phyloP scores from a whole-genome alignment of 2,797 vertebrate species.

The Neosilurus hyrtlii region DNA sequence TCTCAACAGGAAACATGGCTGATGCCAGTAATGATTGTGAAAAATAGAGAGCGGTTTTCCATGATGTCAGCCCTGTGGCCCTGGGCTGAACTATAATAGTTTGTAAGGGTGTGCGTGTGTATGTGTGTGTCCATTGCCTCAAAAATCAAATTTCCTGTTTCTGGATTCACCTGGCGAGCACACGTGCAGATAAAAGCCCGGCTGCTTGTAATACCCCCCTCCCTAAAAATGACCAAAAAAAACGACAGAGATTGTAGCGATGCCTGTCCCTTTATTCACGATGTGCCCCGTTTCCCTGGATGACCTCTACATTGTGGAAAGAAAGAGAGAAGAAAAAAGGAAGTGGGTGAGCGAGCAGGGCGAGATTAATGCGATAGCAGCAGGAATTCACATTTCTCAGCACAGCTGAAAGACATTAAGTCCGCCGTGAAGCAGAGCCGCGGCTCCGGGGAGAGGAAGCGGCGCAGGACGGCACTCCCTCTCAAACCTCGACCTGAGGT shows the following conservation, averaged over 20 bases:
- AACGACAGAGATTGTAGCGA: background rate
- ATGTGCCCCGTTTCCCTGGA: constrained; percentile 1
- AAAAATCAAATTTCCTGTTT: constrained; percentile 51
- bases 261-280: background rate
- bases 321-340: constrained; percentile 16
- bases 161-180: constrained; percentile 39
- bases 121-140: background rate
- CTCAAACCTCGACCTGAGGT: constrained; percentile 47
- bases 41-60: constrained; percentile 56
- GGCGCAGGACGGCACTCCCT: constrained; percentile 23
- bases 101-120: constrained; percentile 1
- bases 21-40: constrained; percentile 57
- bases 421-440: constrained; percentile 44
- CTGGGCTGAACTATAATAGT: constrained; percentile 50
- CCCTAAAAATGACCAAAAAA: constrained; percentile 16
- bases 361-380: constrained; percentile 53
- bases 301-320: constrained; percentile 3
- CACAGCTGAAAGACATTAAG: constrained; percentile 63
- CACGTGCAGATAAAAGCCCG: constrained; percentile 29
- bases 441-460: constrained; percentile 54
- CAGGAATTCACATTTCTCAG: constrained; percentile 55
- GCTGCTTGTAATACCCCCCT: background rate
- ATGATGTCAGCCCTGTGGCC: constrained; percentile 54
- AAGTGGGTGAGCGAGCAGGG: constrained; percentile 28
- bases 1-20: constrained; percentile 47